Base-by-base conservation (phyloP, 2,113 vertebrate species). In the Syrrhaptes paradoxus region DNA sequence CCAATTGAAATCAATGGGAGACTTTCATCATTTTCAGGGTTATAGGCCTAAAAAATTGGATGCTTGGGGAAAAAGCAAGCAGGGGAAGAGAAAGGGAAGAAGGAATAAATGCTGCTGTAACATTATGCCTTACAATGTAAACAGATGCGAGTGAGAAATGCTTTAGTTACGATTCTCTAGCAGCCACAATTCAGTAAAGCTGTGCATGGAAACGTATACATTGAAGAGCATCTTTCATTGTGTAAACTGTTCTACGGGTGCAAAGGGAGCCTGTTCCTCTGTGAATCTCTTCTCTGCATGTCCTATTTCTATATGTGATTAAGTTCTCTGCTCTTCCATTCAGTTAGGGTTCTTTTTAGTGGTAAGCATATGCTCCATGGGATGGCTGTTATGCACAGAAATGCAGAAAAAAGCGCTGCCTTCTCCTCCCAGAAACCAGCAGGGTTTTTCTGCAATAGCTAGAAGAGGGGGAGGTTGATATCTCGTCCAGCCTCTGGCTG, bases 1-100 rank as follows among this genome's bases (percentile, higher is more conserved):
- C 93, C 96, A 78, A 89, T 90, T 96, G 88, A 95, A 97, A 96
- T 94, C 92, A 90, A 93, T 92, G 92, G 94, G 90, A 85, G 80
- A 81, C 86, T 93, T 93, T 72, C 70, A 89, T 93, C 73, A 74
- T 96, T 92, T 96, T 92, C 92, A 93, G 96, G 93, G 90, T 89
- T 94, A 92, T 90, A 94, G 86, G 86, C 86, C 92, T 95, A 86
- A 96, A 95, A 92, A 86, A 96, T 86, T 85, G 79, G 76, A 89
- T 95, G 68, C 58, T 68, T 34, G 65, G 57, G 73, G 90, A 78
- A 92, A 92, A 92, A 93, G 65, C 83, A 87, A 80, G 34, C 86
- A 74, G 45, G 63, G 62, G 71, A 76, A 87, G 90, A 87, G 87
- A 67, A 82, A 65, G 51, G 32, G 71, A 75, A 95, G 84, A 59